Evolutionary conservation across 2,888 invertebrate species (phyloP), one percentile per base, ranked within the genome.

Genomic region (Stictocephala bisonia): DNA sequence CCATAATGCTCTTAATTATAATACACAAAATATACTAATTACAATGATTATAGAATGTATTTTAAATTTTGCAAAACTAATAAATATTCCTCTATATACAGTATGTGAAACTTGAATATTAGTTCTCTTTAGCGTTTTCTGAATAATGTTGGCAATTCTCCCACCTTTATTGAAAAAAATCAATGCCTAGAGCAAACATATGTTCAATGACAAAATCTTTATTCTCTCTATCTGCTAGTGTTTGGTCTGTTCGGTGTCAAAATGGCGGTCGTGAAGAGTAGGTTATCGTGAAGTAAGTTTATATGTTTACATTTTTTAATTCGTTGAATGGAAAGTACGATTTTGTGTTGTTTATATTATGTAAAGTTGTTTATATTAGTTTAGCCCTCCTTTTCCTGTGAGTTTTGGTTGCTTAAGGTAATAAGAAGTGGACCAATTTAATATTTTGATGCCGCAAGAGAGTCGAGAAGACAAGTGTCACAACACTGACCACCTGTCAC

Each of bases 391-490:
- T 51, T 20, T 9, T 40, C 18, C 48, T 20, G 29, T 58, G 56
- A 20, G 29, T 71, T 18, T 44, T 73, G 29, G 48, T 35, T 64
- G 31, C 48, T 56, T 27, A 56, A 56, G 68, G 68, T 51, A 58
- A 73, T 73, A 69, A 69, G 13, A 69, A 73, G 73, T 73, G 73
- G 69, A 48, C 73, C 51, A 73, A 60, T 58, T 60, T 40, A 69
- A 69, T 73, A 69, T 73, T 73, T 73, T 73, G 73, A 67, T 73
- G 73, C 73, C 73, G 73, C 73, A 69, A 70, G 69, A 64, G 69
- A 73, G 60, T 51, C 73, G 60, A 72, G 67, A 58, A 29, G 71
- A 60, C 64, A 71, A 73, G 73, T 73, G 73, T 73, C 73, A 73
- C 60, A 73, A 73, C 73, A 73, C 50, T 50, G 48, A 50, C 64